Evolutionary conservation across 2,113 vertebrate genomes (phyloP).

Genomic region (Myotis yumanensis): DNA sequence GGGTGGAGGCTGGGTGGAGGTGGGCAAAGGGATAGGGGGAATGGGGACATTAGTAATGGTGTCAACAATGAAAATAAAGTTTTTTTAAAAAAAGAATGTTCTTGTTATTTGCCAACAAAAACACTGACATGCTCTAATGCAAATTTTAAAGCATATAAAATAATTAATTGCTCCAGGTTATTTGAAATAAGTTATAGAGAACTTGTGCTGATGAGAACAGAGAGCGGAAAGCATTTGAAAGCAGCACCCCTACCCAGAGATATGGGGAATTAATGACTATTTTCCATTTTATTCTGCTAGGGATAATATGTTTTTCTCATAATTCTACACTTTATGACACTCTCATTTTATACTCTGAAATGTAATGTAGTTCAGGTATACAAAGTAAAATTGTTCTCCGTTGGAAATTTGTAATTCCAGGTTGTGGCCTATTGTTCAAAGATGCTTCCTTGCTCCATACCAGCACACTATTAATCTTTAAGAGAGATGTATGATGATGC

Average conservation of each 20-base stretch:
- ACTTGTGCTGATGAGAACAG: neutral
- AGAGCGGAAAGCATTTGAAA: neutral
- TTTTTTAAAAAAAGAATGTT: neutral
- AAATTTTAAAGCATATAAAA: neutral
- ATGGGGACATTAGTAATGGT: neutral
- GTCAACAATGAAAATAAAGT: neutral
- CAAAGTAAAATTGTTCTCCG: neutral
- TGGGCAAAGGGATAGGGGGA: neutral
- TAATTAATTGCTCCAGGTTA: neutral
- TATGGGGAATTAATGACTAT: neutral
- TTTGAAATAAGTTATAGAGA: conserved; percentile 29
- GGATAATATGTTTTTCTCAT: neutral
- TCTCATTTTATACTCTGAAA: neutral
- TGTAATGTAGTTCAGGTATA: neutral
- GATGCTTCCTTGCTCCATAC: neutral
- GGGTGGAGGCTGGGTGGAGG: too few relatives aligned
- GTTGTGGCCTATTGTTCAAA: neutral
- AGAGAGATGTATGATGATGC: neutral
- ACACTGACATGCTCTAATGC: neutral
- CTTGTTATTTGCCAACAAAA: neutral
- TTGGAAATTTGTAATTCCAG: neutral
- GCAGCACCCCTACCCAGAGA: neutral
- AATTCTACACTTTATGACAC: neutral
- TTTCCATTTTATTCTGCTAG: neutral
- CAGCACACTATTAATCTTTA: neutral